phyloP scores from a whole-genome alignment of 2,797 vertebrate species.

The Pangasius macronema region DNA sequence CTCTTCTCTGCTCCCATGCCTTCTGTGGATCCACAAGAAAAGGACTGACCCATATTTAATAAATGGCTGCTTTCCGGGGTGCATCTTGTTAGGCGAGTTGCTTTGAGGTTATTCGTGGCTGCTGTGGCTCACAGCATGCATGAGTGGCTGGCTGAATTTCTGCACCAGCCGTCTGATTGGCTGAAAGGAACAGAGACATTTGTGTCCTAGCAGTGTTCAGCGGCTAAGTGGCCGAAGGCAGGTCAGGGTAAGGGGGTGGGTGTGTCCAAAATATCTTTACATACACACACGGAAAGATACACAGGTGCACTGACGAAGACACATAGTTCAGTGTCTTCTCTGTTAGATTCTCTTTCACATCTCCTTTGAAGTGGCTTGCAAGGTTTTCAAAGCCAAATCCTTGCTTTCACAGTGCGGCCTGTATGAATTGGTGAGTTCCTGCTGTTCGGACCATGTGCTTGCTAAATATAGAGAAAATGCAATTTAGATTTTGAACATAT shows the following conservation, averaged over 20 bases:
- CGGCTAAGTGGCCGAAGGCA: conserved; percentile 42
- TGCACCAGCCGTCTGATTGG: conserved; percentile 49
- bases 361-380: conserved; percentile 46
- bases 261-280: conserved; percentile 49
- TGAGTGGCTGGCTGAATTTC: conserved; percentile 54
- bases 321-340: conserved; percentile 31
- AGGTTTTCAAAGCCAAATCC: conserved; percentile 41
- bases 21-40: conserved; percentile 50
- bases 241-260: conserved; percentile 40
- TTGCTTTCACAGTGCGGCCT: conserved; percentile 33
- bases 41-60: conserved; percentile 61
- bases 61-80: conserved; percentile 56
- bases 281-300: conserved; percentile 9
- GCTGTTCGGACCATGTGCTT: conserved; percentile 26
- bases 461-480: conserved; percentile 6
- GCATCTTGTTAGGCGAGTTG: conserved; percentile 57
- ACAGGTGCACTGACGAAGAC: conserved; percentile 25
- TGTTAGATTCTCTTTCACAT: conserved; percentile 38
- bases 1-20: conserved; percentile 43
- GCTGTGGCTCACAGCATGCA: conserved; percentile 46
- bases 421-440: conserved; percentile 50
- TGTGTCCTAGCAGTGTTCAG: conserved; percentile 49
- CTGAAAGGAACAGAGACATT: conserved; percentile 50
- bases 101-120: conserved; percentile 57
- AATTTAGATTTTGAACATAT: not conserved